phyloP scores from a whole-genome alignment of 2,113 vertebrate genomes.

The Vulpes vulpes region DNA sequence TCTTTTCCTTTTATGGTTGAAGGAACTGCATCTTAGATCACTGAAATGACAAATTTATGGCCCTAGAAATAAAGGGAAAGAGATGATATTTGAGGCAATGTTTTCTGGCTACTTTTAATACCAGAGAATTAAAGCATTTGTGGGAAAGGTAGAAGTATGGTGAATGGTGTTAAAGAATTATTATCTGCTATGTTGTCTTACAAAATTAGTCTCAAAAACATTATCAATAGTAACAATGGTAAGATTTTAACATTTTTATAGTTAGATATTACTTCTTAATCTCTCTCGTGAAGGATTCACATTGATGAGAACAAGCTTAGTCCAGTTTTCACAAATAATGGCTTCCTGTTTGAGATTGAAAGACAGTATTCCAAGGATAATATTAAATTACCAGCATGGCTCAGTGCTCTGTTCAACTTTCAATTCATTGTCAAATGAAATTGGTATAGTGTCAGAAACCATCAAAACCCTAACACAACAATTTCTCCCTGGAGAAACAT shows the following conservation, averaged over 20 bases:
- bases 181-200: not conserved
- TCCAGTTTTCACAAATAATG: constrained; percentile 53
- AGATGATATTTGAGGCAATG: not conserved
- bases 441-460: constrained; percentile 74
- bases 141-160: not conserved
- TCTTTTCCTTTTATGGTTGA: not conserved
- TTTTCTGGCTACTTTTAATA: not conserved
- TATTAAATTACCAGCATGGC: constrained; percentile 67
- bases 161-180: not conserved
- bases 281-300: not conserved
- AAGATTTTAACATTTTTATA: not conserved
- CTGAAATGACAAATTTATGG: not conserved
- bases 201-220: constrained; percentile 23
- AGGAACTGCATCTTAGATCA: not conserved
- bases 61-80: not conserved
- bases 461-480: constrained; percentile 74
- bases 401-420: constrained; percentile 61
- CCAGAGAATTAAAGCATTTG: not conserved
- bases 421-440: constrained; percentile 75
- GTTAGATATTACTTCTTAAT: not conserved
- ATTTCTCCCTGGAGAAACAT: constrained; percentile 77
- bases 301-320: not conserved
- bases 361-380: constrained; percentile 49
- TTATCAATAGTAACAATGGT: not conserved
- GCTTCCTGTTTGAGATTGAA: constrained; percentile 46